Evolutionary conservation across 2,888 invertebrate species (phyloP), one percentile per base, ranked within the genome.

Genomic region (Biston stratarius): DNA sequence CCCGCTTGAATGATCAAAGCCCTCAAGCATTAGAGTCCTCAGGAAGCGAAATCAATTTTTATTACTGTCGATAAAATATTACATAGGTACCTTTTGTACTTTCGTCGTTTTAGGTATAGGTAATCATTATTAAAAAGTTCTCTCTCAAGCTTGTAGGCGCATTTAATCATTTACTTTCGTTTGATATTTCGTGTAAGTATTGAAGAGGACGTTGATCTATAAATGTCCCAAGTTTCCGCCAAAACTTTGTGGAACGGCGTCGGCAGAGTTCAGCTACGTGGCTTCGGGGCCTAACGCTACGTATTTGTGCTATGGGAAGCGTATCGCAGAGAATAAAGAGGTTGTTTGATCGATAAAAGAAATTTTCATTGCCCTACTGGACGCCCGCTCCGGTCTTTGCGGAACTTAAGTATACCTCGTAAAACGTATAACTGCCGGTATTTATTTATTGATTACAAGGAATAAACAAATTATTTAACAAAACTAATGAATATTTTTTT

Each of bases 361-460:
- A 73, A 71, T 72, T 62, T 72, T 71, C 69, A 73, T 75, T 73
- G 67, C 73, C 63, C 69, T 69, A 69, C 71, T 71, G 70, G 72
- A 66, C 69, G 61, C 59, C 53, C 64, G 66, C 55, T 57, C 49
- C 63, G 33, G 62, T 38, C 59, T 71, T 68, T 63, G 68, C 67
- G 66, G 62, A 71, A 64, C 71, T 70, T 70, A 40, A 40, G 15
- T 55, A 62, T 62, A 59, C 69, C 63, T 72, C 71, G 68, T 72
- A 74, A 71, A 70, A 60, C 53, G 69, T 57, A 74, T 62, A 71
- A 69, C 67, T 71, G 61, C 69, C 64, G 66, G 58, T 53, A 38
- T 10, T 53, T 53, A 53, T 38, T 36, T 52, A 52, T 38, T 52
- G 36, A 52, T 52, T 14, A 14, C 52, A 14, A 38, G 36, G 3